Base-by-base conservation (phyloP, 2,113 vertebrate genomes). In the Otis tarda region DNA sequence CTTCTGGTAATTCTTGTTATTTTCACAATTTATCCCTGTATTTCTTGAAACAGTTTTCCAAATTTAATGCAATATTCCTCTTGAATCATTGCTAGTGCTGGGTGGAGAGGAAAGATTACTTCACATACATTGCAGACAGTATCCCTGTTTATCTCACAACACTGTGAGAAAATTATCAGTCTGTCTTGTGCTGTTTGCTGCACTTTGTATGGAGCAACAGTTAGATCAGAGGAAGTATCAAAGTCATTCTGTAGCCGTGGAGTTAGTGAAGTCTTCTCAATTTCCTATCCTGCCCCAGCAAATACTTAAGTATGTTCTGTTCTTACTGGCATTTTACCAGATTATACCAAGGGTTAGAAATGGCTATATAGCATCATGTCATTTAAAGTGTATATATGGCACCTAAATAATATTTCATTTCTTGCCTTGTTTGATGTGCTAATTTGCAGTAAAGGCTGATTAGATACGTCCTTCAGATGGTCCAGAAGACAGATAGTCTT, bases 401-500 rank as follows among this genome's bases (percentile, higher is more conserved):
- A 43, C 14, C 69, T 74, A 78, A 68, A 71, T 57, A 41, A 59
- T 77, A 64, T 61, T 83, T 92, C 65, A 88, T 41, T 7, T 45
- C 41, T 92, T 87, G 24, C 14, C 16, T 78, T 4, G 1, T 89
- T 64, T 87, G 24, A 39, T 55, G 6, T 10, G 75, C n/a, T 92
- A 71, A 78, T 90, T 67, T 78, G 8, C 57, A 71, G 30, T 83
- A 35, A 91, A 95, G 71, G 59, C 85, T 89, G 50, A 80, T 94
- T 85, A 95, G 83, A 91, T 17, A 28, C 95, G 77, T 95, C 81
- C 61, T 78, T 85, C 43, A 90, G 63, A 75, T 91, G 85, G 88
- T 93, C 80, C 65, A 88, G 84, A 79, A 96, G 69, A 67, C 30
- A 83, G 19, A 10, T 25, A 31, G 20, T 83, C 79, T 87, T 61